These are phyloP conservation scores for Zele albiditarsus DNA, from an alignment of 2,888 invertebrate species.

Conservation along the genomic window DNA sequence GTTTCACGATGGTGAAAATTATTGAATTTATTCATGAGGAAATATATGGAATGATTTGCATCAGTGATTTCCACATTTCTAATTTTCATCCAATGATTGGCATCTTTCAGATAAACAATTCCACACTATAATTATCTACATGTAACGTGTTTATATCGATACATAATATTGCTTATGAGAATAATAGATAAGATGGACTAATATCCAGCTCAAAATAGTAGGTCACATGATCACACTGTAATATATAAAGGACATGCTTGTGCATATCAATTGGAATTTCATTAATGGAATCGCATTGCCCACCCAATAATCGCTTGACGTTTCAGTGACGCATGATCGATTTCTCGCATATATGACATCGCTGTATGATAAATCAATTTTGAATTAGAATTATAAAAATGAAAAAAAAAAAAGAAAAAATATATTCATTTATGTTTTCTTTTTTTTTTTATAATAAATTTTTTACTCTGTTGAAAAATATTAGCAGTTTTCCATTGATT, in stretches of 20 bases:
- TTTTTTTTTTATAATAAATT: too few relatives aligned
- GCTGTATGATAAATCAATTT: background rate
- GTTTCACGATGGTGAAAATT: too few relatives aligned
- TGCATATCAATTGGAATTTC: constrained; percentile 46
- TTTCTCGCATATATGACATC: background rate
- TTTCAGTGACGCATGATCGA: constrained; percentile 3
- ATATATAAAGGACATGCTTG: constrained; percentile 12
- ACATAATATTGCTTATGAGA: background rate
- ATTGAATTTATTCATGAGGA: too few relatives aligned
- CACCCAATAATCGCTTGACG: constrained; percentile 36
- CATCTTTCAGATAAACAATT: too few relatives aligned
- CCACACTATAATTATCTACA: too few relatives aligned
- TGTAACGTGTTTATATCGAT: too few relatives aligned
- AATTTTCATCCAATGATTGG: too few relatives aligned
- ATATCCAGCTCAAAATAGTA: background rate
- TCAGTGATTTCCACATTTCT: too few relatives aligned
- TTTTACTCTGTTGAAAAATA: too few relatives aligned
- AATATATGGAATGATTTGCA: too few relatives aligned
- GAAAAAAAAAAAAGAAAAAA: background rate
- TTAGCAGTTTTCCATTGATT: too few relatives aligned
- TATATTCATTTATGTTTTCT: background rate
- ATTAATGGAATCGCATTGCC: constrained; percentile 47
- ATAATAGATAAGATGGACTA: background rate
- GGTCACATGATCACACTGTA: constrained; percentile 15
- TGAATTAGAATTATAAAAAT: background rate